These are phyloP conservation scores for Chalcis sispes DNA, from an alignment of 2,888 invertebrate genomes.

Conservation along the genomic window DNA sequence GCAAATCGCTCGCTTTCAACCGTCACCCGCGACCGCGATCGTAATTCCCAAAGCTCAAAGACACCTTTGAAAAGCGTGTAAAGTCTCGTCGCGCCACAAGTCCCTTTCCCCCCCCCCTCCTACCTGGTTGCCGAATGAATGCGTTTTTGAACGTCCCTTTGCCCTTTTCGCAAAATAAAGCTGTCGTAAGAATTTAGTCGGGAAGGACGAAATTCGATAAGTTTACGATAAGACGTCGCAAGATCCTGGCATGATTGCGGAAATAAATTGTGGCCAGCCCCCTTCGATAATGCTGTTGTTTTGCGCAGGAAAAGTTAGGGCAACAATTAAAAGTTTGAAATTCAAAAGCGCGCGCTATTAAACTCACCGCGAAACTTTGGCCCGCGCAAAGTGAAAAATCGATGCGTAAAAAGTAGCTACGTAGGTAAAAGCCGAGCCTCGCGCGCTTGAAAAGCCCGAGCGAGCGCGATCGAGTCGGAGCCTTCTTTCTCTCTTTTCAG, in stretches of 20 bases:
- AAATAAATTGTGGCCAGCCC: too few relatives aligned
- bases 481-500: neutral
- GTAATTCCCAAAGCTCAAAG: too few relatives aligned
- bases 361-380: constrained; percentile 7
- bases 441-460: constrained; percentile 4
- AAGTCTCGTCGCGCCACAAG: too few relatives aligned
- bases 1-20: neutral
- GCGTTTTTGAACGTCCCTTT: too few relatives aligned
- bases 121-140: too few relatives aligned
- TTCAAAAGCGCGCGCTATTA: constrained; percentile 25
- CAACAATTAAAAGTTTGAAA: constrained; percentile 43
- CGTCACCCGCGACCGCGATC: neutral
- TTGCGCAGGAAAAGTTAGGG: constrained; percentile 19
- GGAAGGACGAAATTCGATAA: neutral
- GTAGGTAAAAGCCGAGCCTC: neutral
- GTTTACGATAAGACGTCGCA: constrained; percentile 2
- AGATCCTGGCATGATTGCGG: too few relatives aligned
- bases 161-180: too few relatives aligned
- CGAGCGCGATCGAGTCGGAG: too few relatives aligned
- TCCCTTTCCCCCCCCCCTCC: too few relatives aligned
- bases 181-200: too few relatives aligned
- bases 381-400: neutral
- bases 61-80: too few relatives aligned
- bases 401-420: neutral
- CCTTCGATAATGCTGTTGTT: too few relatives aligned